Percentiles rank a stretch among this genome's conserved stretches.
Conservation (phyloP, 2,888 invertebrate genomes). For the Hypercompe scribonia region DNA sequence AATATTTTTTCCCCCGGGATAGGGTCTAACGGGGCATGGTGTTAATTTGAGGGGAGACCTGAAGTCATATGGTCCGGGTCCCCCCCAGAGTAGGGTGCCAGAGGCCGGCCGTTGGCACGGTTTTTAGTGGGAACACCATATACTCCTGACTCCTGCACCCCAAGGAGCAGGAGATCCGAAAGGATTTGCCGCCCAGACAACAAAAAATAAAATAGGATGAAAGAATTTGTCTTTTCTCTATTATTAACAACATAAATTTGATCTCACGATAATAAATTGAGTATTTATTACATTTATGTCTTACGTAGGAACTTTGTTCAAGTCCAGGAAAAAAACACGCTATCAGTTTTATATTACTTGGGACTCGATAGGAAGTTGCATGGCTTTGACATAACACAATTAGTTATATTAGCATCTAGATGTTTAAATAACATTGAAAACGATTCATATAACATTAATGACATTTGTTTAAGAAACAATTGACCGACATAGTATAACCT, state of each 20-base stretch:
- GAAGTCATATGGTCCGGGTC: too few relatives aligned
- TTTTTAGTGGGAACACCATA: too few relatives aligned
- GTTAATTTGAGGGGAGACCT: too few relatives aligned
- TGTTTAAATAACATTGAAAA: slow-evolving; percentile 13
- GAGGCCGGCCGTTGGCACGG: too few relatives aligned
- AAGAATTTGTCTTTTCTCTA: neutral
- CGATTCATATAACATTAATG: slow-evolving; percentile 1
- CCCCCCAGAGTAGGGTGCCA: too few relatives aligned
- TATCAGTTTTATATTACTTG: neutral
- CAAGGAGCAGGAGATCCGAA: too few relatives aligned
- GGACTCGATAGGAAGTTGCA: neutral
- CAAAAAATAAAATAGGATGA: too few relatives aligned
- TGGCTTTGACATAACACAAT: neutral
- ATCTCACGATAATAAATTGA: neutral
- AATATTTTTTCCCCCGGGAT: too few relatives aligned
- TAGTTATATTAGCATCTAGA: neutral
- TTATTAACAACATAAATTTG: neutral
- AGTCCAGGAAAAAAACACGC: neutral
- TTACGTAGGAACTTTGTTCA: neutral
- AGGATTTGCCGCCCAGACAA: too few relatives aligned
- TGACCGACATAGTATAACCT: neutral
- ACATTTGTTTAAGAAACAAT: slow-evolving; percentile 10
- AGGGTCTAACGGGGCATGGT: too few relatives aligned
- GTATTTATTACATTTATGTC: neutral
- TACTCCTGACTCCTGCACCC: too few relatives aligned